Evolutionary conservation across 2,797 vertebrate genomes (phyloP).

Genomic region (Craterocephalus amniculus): DNA sequence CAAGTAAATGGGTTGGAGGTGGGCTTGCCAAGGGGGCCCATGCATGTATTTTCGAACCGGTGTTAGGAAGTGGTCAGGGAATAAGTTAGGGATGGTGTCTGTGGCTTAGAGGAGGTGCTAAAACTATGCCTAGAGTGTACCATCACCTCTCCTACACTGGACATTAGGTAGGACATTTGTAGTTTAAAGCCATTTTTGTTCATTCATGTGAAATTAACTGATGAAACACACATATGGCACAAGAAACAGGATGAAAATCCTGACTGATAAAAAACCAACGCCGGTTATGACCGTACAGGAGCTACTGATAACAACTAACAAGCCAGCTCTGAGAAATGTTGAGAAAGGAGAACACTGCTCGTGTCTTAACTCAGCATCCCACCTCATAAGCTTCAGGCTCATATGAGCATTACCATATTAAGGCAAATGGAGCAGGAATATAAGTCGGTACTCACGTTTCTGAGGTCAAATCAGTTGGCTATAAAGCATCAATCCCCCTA

Average conservation of each 20-base stretch:
- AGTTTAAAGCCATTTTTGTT: not conserved
- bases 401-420: not conserved
- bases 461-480: not conserved
- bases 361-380: not conserved
- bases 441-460: not conserved
- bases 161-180: slow-evolving; percentile 5
- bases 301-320: not conserved
- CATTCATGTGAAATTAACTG: not conserved
- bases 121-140: slow-evolving; percentile 40
- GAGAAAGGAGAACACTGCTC: not conserved
- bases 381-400: not conserved
- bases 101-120: slow-evolving; percentile 39
- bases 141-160: slow-evolving; percentile 29
- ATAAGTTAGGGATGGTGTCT: slow-evolving; percentile 49
- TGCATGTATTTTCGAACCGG: slow-evolving; percentile 53
- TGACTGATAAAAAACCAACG: not conserved
- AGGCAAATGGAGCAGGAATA: not conserved
- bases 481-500: not conserved
- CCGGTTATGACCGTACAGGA: not conserved
- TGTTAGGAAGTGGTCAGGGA: slow-evolving; percentile 58
- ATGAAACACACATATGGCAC: not conserved
- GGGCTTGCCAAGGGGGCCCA: slow-evolving; percentile 20
- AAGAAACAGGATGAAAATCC: not conserved
- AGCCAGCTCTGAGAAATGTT: not conserved
- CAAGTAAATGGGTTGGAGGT: slow-evolving; percentile 33